Evolutionary conservation across 2,888 invertebrate species (phyloP).

Genomic region (Bembecia ichneumoniformis): DNA sequence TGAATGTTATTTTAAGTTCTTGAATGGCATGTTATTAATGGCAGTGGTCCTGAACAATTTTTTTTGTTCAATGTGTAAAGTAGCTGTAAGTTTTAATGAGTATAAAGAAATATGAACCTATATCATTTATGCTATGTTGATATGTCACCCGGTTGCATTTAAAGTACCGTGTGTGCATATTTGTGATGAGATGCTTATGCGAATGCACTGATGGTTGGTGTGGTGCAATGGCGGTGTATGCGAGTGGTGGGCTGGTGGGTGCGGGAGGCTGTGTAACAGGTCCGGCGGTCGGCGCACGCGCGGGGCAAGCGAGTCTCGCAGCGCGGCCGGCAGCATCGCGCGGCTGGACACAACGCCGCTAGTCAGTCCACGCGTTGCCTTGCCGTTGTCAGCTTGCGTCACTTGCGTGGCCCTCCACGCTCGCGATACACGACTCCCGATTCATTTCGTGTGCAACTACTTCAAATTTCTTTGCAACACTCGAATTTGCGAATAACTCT

Average conservation of each 20-base stretch:
- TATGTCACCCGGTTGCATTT: too few species aligned
- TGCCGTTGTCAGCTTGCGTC: constrained; percentile 49
- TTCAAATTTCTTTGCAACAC: not conserved
- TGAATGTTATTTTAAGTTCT: too few species aligned
- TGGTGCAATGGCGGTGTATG: not conserved
- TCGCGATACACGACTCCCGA: constrained; percentile 8
- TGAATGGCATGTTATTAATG: too few species aligned
- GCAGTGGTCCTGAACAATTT: too few species aligned
- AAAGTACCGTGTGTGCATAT: too few species aligned
- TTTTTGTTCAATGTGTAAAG: too few species aligned
- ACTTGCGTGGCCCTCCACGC: constrained; percentile 23
- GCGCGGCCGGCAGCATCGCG: constrained; percentile 25
- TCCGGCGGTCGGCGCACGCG: constrained; percentile 64
- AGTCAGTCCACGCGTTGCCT: constrained; percentile 65
- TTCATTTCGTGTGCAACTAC: not conserved
- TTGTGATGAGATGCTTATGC: not conserved
- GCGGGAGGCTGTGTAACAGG: constrained; percentile 58
- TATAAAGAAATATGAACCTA: too few species aligned
- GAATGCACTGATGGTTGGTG: not conserved
- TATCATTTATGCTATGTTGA: too few species aligned
- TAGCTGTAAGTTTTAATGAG: too few species aligned
- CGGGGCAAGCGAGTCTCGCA: constrained; percentile 43
- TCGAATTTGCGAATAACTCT: constrained; percentile 2
- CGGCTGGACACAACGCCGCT: constrained; percentile 32
- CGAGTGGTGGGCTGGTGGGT: constrained; percentile 8